phyloP scores from a whole-genome alignment of 2,797 vertebrate genomes.

The Glyptemys insculpta region DNA sequence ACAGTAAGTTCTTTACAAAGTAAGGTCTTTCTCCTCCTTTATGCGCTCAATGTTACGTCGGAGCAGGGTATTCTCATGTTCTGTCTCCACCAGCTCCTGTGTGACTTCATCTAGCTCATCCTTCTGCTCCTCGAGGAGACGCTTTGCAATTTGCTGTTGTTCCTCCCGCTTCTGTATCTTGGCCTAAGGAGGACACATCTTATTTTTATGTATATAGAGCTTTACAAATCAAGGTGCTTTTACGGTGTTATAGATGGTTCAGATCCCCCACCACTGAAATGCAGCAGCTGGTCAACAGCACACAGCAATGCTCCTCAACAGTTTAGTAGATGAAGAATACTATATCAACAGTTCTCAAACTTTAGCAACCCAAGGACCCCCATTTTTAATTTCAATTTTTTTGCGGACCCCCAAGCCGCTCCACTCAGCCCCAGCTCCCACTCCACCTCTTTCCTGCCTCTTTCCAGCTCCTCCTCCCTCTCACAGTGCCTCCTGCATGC shows the following conservation, averaged over 20 bases:
- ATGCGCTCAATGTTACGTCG: constrained; percentile 90
- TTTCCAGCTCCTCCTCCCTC: too few species aligned
- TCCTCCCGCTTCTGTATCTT: constrained; percentile 82
- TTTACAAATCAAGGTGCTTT: background rate
- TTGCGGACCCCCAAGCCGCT: too few species aligned
- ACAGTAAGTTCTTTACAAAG: constrained; percentile 75
- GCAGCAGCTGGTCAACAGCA: background rate
- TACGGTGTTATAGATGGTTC: background rate
- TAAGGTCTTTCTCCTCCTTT: constrained; percentile 85
- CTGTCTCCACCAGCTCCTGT: constrained; percentile 89
- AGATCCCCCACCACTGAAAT: background rate
- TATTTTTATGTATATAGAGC: background rate
- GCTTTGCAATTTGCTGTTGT: constrained; percentile 82
- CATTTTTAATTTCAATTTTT: too few species aligned
- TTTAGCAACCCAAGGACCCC: too few species aligned
- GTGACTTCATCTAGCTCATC: constrained; percentile 90
- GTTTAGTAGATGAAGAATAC: background rate
- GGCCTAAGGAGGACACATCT: constrained; percentile 62
- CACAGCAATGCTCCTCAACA: background rate
- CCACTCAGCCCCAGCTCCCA: too few species aligned
- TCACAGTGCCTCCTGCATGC: too few species aligned
- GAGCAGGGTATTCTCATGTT: constrained; percentile 86
- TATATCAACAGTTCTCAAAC: background rate
- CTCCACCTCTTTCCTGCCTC: too few species aligned
- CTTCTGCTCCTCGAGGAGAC: constrained; percentile 88